A percentile compares a stretch with the other conserved stretches of the same genome.
These are phyloP conservation scores for Neolamprologus cancellatus DNA, from an alignment of 2,113 vertebrate species.

Conservation along the genomic window DNA sequence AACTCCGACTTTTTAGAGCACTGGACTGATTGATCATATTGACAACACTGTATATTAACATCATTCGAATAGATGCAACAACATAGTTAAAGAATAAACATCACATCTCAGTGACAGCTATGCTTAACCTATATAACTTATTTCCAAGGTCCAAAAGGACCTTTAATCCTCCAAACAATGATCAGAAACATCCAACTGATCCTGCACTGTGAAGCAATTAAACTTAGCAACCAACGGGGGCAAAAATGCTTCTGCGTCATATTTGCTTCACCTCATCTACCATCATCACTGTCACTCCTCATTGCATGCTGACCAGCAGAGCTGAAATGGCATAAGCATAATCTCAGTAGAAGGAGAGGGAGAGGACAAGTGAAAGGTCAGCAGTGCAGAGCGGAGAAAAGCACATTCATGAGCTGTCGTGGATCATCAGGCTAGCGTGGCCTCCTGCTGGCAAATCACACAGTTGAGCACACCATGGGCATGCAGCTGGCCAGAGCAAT, in stretches of 20 bases:
- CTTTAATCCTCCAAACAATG: not conserved
- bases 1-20: not conserved
- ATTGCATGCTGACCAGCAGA: not conserved
- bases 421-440: not conserved
- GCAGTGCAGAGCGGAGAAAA: not conserved
- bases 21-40: not conserved
- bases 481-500: not conserved
- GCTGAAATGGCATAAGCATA: not conserved
- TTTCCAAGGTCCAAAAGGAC: not conserved
- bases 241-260: not conserved
- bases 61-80: not conserved
- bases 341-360: not conserved
- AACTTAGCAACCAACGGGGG: not conserved
- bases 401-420: constrained; percentile 8
- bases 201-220: not conserved
- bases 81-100: not conserved
- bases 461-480: not conserved
- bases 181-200: not conserved
- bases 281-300: not conserved
- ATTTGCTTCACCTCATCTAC: not conserved
- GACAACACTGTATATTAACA: not conserved
- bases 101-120: not conserved
- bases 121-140: not conserved
- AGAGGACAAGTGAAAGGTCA: not conserved
- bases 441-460: constrained; percentile 1